phyloP scores from a whole-genome alignment of 2,113 vertebrate genomes.

The Andinoacara biseriatus region DNA sequence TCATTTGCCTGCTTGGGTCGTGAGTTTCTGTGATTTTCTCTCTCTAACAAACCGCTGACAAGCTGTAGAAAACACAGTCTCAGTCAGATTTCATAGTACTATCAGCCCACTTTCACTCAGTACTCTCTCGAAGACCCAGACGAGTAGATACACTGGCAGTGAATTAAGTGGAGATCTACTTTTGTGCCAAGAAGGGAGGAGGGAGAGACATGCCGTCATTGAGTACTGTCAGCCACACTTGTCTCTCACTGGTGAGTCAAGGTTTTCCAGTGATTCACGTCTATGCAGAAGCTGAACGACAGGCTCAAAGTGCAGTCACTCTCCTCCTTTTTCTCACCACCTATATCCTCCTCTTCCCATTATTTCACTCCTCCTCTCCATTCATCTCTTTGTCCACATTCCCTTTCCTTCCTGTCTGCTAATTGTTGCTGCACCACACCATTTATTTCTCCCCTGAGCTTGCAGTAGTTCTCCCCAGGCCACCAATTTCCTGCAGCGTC shows the following conservation, averaged over 20 bases:
- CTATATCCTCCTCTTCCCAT: conserved; percentile 42
- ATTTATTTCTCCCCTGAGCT: conserved; percentile 51
- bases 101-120: conserved; percentile 26
- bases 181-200: conserved; percentile 59
- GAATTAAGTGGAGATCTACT: conserved; percentile 11
- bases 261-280: conserved; percentile 76
- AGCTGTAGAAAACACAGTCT: neutral
- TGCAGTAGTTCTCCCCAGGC: conserved; percentile 49
- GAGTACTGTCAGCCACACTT: conserved; percentile 61
- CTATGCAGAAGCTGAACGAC: conserved; percentile 59
- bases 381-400: conserved; percentile 61
- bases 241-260: conserved; percentile 74
- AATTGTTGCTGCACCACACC: conserved; percentile 58
- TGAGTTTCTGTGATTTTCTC: neutral
- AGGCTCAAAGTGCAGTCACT: conserved; percentile 27
- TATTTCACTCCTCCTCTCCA: conserved; percentile 53
- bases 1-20: neutral
- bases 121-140: conserved; percentile 5
- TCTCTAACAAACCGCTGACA: neutral
- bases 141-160: conserved; percentile 16
- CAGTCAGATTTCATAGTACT: neutral
- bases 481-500: conserved; percentile 45
- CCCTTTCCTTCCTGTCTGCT: conserved; percentile 66
- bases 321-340: conserved; percentile 49
- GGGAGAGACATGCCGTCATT: conserved; percentile 79